Evolutionary conservation across 2,888 invertebrate species (phyloP), one percentile per base, ranked within the genome.

Genomic region (Andrena praecox): DNA sequence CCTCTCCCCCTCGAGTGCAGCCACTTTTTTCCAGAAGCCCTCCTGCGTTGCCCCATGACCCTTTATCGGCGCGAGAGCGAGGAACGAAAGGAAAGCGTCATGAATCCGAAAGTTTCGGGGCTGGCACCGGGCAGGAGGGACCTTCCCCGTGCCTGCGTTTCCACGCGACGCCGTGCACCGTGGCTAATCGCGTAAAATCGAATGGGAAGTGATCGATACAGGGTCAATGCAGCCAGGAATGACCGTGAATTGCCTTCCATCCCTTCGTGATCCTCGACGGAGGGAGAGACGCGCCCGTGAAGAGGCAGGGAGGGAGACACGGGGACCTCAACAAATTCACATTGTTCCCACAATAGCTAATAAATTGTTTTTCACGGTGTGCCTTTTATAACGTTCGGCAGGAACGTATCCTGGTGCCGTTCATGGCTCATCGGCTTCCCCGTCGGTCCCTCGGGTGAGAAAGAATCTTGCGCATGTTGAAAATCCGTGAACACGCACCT

Each of bases 191-290:
- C 84, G 82, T 86, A 85, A 91, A 91, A 91, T 91, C 87, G 90
- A 88, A 89, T 87, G 82, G 87, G 90, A 89, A 85, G 85, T 91
- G 90, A 91, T 91, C 91, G 91, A 91, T 91, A 90, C 85, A 48
- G 77, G 80, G 68, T 60, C 83, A 80, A 81, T 82, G 67, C 70
- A 69, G 81, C 68, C 84, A 64, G 66, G 80, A 85, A 89, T 86
- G 77, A 86, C 80, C 85, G 74, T 88, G 86, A 77, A 88, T 85
- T 86, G 82, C 71, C 78, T 71, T 80, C 71, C 73, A 16, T 60
- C 62, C 67, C 68, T 10, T 10, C 66, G 29, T 27, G 69, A 52
- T 59, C 67, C 72, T 62, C 75, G 54, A 74, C 33, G 59, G 79
- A 71, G 48, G 70, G 48, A 78, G 72, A 77, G 52, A 54, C 50